phyloP scores from a whole-genome alignment of 2,113 vertebrate species.

The Anas platyrhynchos region DNA sequence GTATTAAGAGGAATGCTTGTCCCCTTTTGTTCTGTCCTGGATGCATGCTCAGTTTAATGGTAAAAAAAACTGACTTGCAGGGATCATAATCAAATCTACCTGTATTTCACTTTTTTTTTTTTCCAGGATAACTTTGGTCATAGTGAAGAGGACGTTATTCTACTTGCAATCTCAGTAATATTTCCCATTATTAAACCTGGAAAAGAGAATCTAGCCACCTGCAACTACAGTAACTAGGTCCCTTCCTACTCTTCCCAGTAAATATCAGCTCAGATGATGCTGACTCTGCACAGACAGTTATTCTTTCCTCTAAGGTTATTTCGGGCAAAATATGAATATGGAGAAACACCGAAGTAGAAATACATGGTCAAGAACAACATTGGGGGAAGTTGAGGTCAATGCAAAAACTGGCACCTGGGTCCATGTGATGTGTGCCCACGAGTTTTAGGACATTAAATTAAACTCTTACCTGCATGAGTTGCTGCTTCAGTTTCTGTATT shows the following conservation, averaged over 20 bases:
- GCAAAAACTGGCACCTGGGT: neutral
- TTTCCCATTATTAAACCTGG: neutral
- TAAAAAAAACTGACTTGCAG: neutral
- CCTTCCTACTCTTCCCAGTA: neutral
- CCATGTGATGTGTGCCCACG: neutral
- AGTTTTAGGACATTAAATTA: neutral
- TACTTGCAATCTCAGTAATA: neutral
- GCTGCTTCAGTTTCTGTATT: constrained; percentile 98
- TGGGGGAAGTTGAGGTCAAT: neutral
- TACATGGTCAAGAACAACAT: accelerated
- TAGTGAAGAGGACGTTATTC: neutral
- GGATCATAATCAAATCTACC: neutral
- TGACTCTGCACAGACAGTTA: neutral
- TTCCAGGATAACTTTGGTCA: neutral
- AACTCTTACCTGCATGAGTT: constrained; percentile 91
- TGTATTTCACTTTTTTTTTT: neutral
- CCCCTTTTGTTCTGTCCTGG: neutral
- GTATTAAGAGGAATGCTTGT: neutral
- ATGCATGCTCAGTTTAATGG: accelerated
- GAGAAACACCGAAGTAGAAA: neutral
- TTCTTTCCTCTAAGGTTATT: neutral
- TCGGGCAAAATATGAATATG: neutral
- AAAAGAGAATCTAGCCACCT: neutral
- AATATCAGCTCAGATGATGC: neutral
- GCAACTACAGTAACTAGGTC: neutral